Conservation (phyloP, 2,797 vertebrate species). For the Cygnus olor region DNA sequence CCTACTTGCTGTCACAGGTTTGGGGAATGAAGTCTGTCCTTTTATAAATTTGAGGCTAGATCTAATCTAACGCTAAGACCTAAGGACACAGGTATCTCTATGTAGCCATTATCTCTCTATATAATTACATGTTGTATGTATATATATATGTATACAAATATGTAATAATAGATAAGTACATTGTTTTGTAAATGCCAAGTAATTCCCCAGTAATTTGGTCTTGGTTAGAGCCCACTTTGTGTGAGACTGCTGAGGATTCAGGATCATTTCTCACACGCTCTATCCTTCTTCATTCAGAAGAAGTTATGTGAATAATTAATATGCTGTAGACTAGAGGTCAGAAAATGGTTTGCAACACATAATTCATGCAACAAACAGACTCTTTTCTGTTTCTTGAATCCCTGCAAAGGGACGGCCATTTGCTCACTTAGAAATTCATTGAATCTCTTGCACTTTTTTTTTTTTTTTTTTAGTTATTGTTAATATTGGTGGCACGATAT, state of each 20-base stretch:
- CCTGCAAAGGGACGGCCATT: not conserved
- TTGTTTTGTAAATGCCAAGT: not conserved
- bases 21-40: not conserved
- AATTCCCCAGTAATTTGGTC: not conserved
- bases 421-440: not conserved
- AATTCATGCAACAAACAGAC: constrained; percentile 9
- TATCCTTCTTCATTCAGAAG: constrained; percentile 1
- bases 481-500: not conserved
- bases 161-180: not conserved
- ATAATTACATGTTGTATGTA: no score
- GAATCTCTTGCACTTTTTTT: not conserved
- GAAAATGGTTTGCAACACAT: not conserved
- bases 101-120: not conserved
- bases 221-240: not conserved
- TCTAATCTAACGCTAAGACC: not conserved
- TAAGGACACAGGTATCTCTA: rapidly evolving
- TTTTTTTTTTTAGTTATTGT: not conserved
- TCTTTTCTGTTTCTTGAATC: not conserved
- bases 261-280: not conserved
- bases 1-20: not conserved
- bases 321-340: not conserved
- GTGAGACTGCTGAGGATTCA: not conserved
- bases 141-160: not conserved
- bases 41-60: not conserved
- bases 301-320: constrained; percentile 30